A percentile compares a stretch with the other conserved stretches of the same genome.
These are phyloP conservation scores for Styela clava DNA, from an alignment of 23 tunicate genomes.

Conservation along the genomic window DNA sequence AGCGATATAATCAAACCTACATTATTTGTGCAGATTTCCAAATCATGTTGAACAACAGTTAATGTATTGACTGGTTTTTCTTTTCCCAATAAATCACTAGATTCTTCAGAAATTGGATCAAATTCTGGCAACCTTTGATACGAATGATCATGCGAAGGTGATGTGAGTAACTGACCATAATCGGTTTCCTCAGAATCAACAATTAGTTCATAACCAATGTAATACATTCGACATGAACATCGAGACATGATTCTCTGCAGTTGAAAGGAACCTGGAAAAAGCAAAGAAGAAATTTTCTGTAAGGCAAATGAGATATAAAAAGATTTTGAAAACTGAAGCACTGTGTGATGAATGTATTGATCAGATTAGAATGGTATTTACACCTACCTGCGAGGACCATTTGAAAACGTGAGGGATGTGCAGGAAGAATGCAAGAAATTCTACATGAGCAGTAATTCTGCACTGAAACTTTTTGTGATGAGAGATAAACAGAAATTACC, in stretches of 20 bases:
- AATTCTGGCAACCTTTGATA: constrained; percentile 6
- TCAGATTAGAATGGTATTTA: too few species aligned
- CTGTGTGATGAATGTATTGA: too few species aligned
- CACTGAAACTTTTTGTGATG: too few species aligned
- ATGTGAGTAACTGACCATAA: constrained; percentile 53
- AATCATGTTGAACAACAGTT: constrained; percentile 67
- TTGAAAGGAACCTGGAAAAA: constrained; percentile 75
- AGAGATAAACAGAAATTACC: too few species aligned
- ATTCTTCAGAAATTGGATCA: not conserved
- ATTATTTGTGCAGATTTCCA: constrained; percentile 91
- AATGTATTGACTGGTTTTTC: constrained; percentile 78
- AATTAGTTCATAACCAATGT: constrained; percentile 82
- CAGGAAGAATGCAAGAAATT: too few species aligned
- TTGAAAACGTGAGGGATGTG: too few species aligned
- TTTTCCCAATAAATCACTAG: constrained; percentile 40
- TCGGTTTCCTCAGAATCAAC: constrained; percentile 84
- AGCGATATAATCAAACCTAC: too few species aligned
- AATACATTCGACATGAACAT: constrained; percentile 78
- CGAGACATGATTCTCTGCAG: constrained; percentile 93
- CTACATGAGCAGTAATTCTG: too few species aligned
- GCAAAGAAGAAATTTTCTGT: not conserved
- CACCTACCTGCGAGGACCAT: too few species aligned
- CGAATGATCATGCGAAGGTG: constrained; percentile 20
- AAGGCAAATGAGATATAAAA: too few species aligned
- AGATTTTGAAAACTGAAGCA: too few species aligned